Evolutionary conservation across 2,888 invertebrate species (phyloP).

Genomic region (Troides oblongomaculatus): DNA sequence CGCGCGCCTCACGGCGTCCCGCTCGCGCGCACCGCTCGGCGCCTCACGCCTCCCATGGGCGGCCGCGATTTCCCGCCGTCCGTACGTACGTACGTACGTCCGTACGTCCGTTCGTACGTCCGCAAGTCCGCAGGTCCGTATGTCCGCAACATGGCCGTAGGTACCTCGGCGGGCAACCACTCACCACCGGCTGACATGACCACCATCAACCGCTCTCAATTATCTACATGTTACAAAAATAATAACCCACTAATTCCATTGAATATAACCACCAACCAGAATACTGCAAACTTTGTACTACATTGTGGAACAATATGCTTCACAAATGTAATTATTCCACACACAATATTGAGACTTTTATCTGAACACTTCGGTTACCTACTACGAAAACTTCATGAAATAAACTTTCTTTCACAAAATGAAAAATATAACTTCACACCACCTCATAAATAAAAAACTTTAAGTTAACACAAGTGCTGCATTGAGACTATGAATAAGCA

Average conservation of each 20-base stretch:
- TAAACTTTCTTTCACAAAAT: no score
- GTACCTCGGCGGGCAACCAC: constrained; percentile 44
- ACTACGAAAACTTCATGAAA: no score
- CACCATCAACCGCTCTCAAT: constrained; percentile 34
- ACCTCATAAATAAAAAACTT: no score
- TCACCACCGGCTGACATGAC: constrained; percentile 52
- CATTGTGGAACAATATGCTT: no score
- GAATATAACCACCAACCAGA: not conserved
- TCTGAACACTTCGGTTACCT: no score
- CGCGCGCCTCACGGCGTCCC: constrained; percentile 46
- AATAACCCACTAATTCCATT: not conserved
- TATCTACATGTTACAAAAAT: not conserved
- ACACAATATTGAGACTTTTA: no score
- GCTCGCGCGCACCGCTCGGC: constrained; percentile 50
- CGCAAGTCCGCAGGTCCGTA: constrained; percentile 61
- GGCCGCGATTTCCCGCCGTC: constrained; percentile 77
- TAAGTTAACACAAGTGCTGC: no score
- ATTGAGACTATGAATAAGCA: no score
- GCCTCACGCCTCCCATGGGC: constrained; percentile 78
- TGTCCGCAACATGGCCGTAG: constrained; percentile 66
- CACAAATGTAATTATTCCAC: no score
- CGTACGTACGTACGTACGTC: constrained; percentile 61
- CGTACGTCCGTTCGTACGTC: constrained; percentile 54
- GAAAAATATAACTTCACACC: no score
- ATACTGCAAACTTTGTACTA: not conserved